phyloP scores from a whole-genome alignment of 2,888 invertebrate species.

The Caenorhabditis sp. region DNA sequence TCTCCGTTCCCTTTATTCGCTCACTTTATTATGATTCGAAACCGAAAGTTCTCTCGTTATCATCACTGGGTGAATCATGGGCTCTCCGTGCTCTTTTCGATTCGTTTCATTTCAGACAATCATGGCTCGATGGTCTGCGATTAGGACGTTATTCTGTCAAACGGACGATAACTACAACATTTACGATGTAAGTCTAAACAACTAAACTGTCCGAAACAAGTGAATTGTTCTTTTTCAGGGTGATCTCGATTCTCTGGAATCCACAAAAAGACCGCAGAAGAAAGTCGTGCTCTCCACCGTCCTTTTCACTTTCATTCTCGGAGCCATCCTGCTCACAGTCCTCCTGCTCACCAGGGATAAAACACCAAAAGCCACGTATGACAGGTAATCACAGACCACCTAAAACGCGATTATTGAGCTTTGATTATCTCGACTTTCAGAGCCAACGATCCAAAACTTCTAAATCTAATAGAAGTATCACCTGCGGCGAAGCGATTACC shows the following conservation, averaged over 20 bases:
- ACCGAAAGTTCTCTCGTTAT: conserved; percentile 37
- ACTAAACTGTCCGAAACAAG: background rate
- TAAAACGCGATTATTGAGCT: no score
- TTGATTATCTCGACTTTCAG: no score
- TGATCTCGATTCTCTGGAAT: conserved; percentile 29
- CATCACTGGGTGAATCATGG: conserved; percentile 27
- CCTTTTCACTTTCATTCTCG: background rate
- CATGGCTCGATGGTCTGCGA: conserved; percentile 30
- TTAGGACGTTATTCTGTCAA: conserved; percentile 30
- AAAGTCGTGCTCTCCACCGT: background rate
- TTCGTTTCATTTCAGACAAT: conserved; percentile 18
- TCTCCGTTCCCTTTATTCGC: background rate
- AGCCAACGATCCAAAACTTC: conserved; percentile 22
- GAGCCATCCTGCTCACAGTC: background rate
- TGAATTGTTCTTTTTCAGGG: conserved; percentile 14
- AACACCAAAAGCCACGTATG: conserved; percentile 37
- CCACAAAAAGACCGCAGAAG: conserved; percentile 20
- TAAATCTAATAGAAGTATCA: conserved; percentile 44
- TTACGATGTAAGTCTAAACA: conserved; percentile 34
- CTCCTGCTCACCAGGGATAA: conserved; percentile 9
- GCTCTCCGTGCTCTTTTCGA: background rate
- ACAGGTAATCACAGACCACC: no score
- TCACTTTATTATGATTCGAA: conserved; percentile 11
- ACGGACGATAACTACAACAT: conserved; percentile 29
- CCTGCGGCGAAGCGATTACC: conserved; percentile 55